A percentile compares a stretch with the other conserved stretches of the same genome.
phyloP scores from a whole-genome alignment of 2,888 invertebrate species.

The Dermolepida albohirtum region DNA sequence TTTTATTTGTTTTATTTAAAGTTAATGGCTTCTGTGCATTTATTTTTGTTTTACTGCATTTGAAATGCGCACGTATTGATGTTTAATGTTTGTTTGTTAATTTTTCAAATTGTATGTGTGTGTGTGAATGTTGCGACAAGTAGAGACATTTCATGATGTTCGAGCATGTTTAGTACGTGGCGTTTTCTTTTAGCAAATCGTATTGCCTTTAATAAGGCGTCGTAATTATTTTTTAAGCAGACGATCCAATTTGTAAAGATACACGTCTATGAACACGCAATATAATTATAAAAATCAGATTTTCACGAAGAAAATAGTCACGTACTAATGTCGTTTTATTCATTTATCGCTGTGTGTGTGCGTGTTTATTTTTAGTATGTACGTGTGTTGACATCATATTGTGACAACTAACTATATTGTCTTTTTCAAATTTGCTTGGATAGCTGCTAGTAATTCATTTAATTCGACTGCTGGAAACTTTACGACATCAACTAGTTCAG shows the following conservation, averaged over 20 bases:
- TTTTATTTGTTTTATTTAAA: slow-evolving; percentile 50
- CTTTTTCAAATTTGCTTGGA: slow-evolving; percentile 43
- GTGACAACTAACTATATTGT: slow-evolving; percentile 35
- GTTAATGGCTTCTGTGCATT: slow-evolving; percentile 16
- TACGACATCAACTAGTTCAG: slow-evolving; percentile 56
- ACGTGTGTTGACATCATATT: slow-evolving; percentile 38
- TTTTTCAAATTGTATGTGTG: background rate
- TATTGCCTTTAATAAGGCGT: too few species aligned
- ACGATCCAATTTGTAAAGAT: too few species aligned
- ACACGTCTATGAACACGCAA: too few species aligned
- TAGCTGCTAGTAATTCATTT: slow-evolving; percentile 61
- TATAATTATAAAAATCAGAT: too few species aligned
- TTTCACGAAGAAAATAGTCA: too few species aligned
- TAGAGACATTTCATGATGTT: too few species aligned
- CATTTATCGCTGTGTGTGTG: slow-evolving; percentile 26
- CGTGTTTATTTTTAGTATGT: slow-evolving; percentile 32
- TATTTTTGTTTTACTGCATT: slow-evolving; percentile 17
- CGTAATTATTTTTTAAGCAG: too few species aligned
- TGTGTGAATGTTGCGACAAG: background rate
- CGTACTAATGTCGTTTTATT: too few species aligned
- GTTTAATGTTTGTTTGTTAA: slow-evolving; percentile 36
- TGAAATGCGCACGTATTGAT: slow-evolving; percentile 29
- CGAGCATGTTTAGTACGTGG: too few species aligned
- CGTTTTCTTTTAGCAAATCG: too few species aligned
- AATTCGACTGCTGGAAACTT: slow-evolving; percentile 57